These are phyloP conservation scores for Rhingia campestris DNA, from an alignment of 2,888 invertebrate species.

Conservation along the genomic window DNA sequence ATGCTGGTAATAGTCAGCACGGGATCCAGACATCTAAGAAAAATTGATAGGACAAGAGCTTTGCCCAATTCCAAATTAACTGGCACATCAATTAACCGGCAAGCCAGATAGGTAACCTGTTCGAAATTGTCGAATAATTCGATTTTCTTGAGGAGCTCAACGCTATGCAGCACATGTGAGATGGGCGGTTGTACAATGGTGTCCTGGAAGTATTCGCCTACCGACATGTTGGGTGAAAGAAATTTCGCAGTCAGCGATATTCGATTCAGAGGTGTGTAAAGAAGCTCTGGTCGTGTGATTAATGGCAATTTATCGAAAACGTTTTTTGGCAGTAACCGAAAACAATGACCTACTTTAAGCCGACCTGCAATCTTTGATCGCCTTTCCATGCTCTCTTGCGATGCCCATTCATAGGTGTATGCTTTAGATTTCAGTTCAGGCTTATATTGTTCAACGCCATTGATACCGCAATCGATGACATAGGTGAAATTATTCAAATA, in stretches of 20 bases:
- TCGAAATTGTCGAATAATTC: conserved; percentile 93
- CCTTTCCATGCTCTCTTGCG: conserved; percentile 86
- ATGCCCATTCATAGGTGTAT: conserved; percentile 87
- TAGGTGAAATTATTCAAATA: conserved; percentile 95
- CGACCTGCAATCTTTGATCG: conserved; percentile 83
- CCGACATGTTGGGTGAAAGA: conserved; percentile 88
- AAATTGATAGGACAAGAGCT: conserved; percentile 93
- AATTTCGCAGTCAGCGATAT: conserved; percentile 93
- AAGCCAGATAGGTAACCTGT: conserved; percentile 89
- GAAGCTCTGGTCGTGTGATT: conserved; percentile 91
- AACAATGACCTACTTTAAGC: conserved; percentile 87
- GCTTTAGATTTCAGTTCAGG: conserved; percentile 66
- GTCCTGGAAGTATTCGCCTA: conserved; percentile 91
- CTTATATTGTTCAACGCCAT: conserved; percentile 62
- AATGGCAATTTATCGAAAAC: conserved; percentile 84
- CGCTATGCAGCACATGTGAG: conserved; percentile 89
- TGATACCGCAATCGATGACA: conserved; percentile 91
- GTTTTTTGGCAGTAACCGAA: conserved; percentile 88
- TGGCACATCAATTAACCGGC: conserved; percentile 93
- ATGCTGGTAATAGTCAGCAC: conserved; percentile 94
- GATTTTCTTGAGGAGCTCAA: conserved; percentile 87
- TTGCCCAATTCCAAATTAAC: conserved; percentile 95
- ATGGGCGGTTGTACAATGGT: conserved; percentile 93
- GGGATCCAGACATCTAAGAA: conserved; percentile 96
- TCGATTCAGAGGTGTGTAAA: conserved; percentile 91